Base-by-base conservation (phyloP, 2,113 vertebrate genomes). In the Hypocryptadius cinnamomeus region DNA sequence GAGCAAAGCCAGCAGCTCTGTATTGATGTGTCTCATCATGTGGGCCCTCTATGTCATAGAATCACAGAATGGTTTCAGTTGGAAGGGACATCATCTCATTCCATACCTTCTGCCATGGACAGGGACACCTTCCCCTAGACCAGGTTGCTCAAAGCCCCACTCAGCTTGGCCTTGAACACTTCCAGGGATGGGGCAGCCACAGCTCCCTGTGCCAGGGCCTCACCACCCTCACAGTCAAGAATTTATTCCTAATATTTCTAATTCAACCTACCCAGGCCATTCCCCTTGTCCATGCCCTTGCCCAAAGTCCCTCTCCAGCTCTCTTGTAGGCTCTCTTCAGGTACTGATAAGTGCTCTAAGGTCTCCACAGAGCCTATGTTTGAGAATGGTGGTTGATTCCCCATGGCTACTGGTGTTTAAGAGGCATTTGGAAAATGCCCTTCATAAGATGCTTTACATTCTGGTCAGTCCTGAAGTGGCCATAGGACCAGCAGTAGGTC, bases 11-110 rank as follows among this genome's bases (percentile, higher is more conserved):
- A 73, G 28, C 2, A 11, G 31, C 39, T 72, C 28, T 54, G 20
- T 33, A 20, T 0, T 35, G 61, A 74, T 40, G 11, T 12, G 35
- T 45, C 37, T 59, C 59, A n/a, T 51, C 40, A 39, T 0, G 0
- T n/a, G 17, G 22, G 37, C 15, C 37, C 57, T 61, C n/a, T 19
- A 0, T 20, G 35, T 54, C 40, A 69, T 2, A 54, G 15, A 48
- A 56, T 56, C 21, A 69, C 18, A 77, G 63, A 76, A 54, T 14
- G 12, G 25, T 69, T 82, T 69, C 35, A 35, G 35, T 24, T 89
- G 56, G 40, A 70, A 83, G 35, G 22, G 35, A 37, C 21, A 69
- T 27, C 25, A 31, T 61, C n/a, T 61, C 3, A 6, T 69, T 82
- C 35, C 54, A 76, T 40, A 60, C 11, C 24, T 37, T 35, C 47